Conservation (phyloP, 2,797 vertebrate species). For the Cottoperca gobio region DNA sequence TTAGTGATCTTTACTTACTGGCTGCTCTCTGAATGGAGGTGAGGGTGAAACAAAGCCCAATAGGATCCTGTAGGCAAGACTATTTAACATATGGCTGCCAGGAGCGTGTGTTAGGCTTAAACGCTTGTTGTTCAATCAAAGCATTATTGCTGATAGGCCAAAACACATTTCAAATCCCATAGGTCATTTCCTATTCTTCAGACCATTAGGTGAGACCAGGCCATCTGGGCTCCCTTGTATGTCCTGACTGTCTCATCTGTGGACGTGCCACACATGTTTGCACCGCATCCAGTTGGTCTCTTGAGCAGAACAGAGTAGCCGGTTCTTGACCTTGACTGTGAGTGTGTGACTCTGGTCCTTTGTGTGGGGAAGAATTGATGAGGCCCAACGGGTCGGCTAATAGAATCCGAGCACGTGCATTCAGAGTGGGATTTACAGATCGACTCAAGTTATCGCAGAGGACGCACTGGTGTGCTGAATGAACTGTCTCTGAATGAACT, state of each 20-base stretch:
- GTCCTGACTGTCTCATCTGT: conserved; percentile 26
- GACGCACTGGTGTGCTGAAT: conserved; percentile 36
- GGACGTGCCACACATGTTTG: conserved; percentile 35
- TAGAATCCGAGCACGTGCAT: conserved; percentile 43
- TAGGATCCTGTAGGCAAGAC: not conserved
- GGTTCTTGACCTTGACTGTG: conserved; percentile 53
- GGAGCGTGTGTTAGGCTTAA: not conserved
- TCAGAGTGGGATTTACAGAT: conserved; percentile 56
- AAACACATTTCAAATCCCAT: conserved; percentile 50
- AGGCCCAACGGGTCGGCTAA: conserved; percentile 47
- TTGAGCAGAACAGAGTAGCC: conserved; percentile 31
- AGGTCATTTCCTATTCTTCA: conserved; percentile 51
- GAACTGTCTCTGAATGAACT: conserved; percentile 56
- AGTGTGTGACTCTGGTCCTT: conserved; percentile 40
- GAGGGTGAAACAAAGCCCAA: not conserved
- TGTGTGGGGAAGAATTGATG: conserved; percentile 56
- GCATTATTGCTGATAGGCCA: conserved; percentile 27
- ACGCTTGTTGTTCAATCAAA: conserved; percentile 15
- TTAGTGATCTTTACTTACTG: conserved; percentile 62
- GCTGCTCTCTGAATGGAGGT: conserved; percentile 15
- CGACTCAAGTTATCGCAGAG: conserved; percentile 34
- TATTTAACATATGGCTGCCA: not conserved
- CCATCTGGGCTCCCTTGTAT: conserved; percentile 39
- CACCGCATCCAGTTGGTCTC: conserved; percentile 24
- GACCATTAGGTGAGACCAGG: conserved; percentile 29